A percentile compares a stretch with the other conserved stretches of the same genome.
These are phyloP conservation scores for Zosterops hypoxanthus DNA, from an alignment of 2,113 vertebrate species.

Conservation along the genomic window DNA sequence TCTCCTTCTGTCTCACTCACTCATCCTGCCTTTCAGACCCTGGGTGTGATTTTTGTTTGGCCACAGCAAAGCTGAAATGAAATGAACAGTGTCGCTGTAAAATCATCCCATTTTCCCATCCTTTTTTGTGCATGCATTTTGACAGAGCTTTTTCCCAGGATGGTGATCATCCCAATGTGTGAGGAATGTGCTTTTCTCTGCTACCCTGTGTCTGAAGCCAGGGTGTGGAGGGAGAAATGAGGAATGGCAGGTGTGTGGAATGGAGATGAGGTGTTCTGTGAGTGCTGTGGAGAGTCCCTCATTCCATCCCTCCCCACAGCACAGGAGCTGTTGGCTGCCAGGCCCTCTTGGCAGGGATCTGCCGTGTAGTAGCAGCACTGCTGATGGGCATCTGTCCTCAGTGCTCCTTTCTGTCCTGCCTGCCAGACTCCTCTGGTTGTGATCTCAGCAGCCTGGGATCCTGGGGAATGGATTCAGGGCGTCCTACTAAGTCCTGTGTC, in stretches of 20 bases:
- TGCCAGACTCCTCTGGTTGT: neutral
- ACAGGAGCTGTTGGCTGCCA: rapidly evolving
- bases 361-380: neutral
- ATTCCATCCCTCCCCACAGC: neutral
- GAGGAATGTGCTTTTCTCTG: neutral
- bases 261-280: neutral
- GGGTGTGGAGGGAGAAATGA: neutral
- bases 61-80: neutral
- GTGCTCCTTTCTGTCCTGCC: neutral
- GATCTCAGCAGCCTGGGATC: neutral
- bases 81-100: neutral
- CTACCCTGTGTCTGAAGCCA: neutral
- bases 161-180: neutral
- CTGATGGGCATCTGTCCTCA: neutral
- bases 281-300: neutral
- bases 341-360: neutral
- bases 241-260: neutral
- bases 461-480: neutral
- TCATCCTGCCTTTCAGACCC: neutral
- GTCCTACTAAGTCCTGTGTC: neutral
- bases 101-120: rapidly evolving
- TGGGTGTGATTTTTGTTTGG: neutral
- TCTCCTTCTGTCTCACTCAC: neutral
- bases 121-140: neutral
- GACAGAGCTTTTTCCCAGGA: neutral